Base-by-base conservation (phyloP, 1,140 invertebrate species). In the Drosophila bipectinata region DNA sequence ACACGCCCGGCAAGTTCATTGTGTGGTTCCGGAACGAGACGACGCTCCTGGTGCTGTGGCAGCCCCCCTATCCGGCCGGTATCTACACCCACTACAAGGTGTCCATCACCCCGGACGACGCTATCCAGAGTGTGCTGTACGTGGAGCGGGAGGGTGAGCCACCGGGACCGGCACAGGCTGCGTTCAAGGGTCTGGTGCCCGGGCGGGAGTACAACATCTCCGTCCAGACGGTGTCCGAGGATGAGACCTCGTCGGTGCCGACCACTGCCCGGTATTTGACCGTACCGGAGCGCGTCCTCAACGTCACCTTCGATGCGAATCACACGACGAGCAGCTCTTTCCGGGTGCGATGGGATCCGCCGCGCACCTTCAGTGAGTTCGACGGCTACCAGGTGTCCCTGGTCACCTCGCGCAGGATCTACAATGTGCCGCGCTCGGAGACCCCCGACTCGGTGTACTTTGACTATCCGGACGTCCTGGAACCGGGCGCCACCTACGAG, bases 11-110 rank as follows among this genome's bases (percentile, higher is more conserved):
- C 47, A 97, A 98, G 92, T 98, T 98, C 92, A 98, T 98, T 78
- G 97, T 98, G 6, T 98, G 97, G 97, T 98, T 98, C 92, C 94
- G 98, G 44, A 98, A 98, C 92, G 97, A 98, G 93, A 98, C 98
- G 6, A 98, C 98, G 12, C 93, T 98, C 52, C 93, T 98, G 60
- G 97, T 98, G 39, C 93, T 98, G 37, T 98, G 97, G 97, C 97
- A 98, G 92, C 97, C 98, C 18, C 97, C 97, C 3, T 98, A 97
- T 93, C 97, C 97, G 55, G 95, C 97, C 24, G 97, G 97, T 21
- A 95, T 97, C 73, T 98, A 97, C 92, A 96, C 96, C 4, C 96
- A 97, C 92, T 98, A 98, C 91, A 97, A 97, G 94, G 96, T 97
- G 66, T 97, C 96, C 55, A 98, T 98, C 72, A 95, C 97, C 79